phyloP scores from a whole-genome alignment of 2,888 invertebrate genomes.

The Gasteruption jaculator region DNA sequence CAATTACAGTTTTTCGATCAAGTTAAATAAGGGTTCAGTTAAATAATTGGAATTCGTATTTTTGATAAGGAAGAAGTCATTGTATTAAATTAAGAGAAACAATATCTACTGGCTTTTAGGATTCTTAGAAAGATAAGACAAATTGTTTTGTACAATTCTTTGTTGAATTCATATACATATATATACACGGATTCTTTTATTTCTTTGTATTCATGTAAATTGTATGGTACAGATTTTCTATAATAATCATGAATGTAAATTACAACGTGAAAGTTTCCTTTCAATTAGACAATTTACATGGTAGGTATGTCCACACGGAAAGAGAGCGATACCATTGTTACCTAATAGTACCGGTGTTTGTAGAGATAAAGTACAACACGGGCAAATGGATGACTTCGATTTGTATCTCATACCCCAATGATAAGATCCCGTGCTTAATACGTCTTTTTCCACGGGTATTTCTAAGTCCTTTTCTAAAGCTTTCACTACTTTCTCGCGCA shows the following conservation, averaged over 20 bases:
- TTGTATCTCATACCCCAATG: slow-evolving; percentile 57
- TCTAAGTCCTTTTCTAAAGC: slow-evolving; percentile 38
- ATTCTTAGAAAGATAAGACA: too few relatives aligned
- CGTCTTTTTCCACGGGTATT: slow-evolving; percentile 28
- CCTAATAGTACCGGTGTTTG: slow-evolving; percentile 58
- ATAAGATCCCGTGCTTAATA: slow-evolving; percentile 40
- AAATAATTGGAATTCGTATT: too few relatives aligned
- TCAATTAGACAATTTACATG: slow-evolving; percentile 61
- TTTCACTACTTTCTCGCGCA: slow-evolving; percentile 34
- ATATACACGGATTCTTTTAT: background rate
- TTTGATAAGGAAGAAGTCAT: too few relatives aligned
- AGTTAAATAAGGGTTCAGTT: too few relatives aligned
- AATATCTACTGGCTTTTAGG: too few relatives aligned
- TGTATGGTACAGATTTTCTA: slow-evolving; percentile 2
- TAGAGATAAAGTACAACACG: slow-evolving; percentile 59
- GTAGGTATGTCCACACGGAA: slow-evolving; percentile 62
- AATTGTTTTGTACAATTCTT: slow-evolving; percentile 15
- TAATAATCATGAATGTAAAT: slow-evolving; percentile 40
- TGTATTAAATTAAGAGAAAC: too few relatives aligned
- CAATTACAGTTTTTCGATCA: too few relatives aligned
- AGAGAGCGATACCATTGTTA: slow-evolving; percentile 61
- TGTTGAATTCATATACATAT: slow-evolving; percentile 13
- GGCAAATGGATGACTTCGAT: slow-evolving; percentile 45
- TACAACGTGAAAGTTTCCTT: slow-evolving; percentile 52
- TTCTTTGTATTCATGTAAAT: background rate